Base-by-base conservation (phyloP, 2,797 vertebrate species). In the Todus mexicanus region DNA sequence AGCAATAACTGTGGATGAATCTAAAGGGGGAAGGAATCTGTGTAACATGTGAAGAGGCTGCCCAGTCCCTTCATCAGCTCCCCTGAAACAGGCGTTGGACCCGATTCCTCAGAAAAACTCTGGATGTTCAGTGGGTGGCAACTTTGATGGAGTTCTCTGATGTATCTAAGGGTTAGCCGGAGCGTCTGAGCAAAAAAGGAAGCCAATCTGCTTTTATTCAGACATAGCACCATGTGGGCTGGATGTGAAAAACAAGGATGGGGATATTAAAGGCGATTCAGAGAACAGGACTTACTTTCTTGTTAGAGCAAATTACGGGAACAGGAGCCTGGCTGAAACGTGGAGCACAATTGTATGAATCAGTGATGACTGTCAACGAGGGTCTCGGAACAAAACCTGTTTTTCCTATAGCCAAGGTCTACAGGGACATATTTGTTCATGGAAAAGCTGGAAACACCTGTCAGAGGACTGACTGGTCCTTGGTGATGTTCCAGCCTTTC, bases 121-220 rank as follows among this genome's bases (percentile, higher is more conserved):
- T 73, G 71, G 76, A 87, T 68, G 74, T 89, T 93, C 60, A 78
- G 93, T 92, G 71, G 90, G 90, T 37, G 83, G 85, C 31, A 93
- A 94, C 91, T 86, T 82, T 77, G 90, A 92, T 90, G 85, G 51
- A 71, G 77, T 71, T 90, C 68, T 92, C 92, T 87, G 84, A 90
- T 94, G 72, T 88, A 82, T 64, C 57, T 82, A 75, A 90, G 79
- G 87, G 91, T 95, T 92, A 96, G 87, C 78, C 65, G 89, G 74
- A 92, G 64, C 88, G 59, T 91, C 90, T 93, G 91, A 94, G 87
- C 87, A 79, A 92, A 94, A 95, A 91, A 90, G 82, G 83, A 93
- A 96, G 85, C 73, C 95, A 94, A 94, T 95, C 95, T 96, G 90
- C 85, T 76, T 92, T 93, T 94, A 87, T 94, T 92, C 95, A 93